These are phyloP conservation scores for Acrocyrtus sp. DNA, from an alignment of 2,888 invertebrate genomes.

Conservation along the genomic window DNA sequence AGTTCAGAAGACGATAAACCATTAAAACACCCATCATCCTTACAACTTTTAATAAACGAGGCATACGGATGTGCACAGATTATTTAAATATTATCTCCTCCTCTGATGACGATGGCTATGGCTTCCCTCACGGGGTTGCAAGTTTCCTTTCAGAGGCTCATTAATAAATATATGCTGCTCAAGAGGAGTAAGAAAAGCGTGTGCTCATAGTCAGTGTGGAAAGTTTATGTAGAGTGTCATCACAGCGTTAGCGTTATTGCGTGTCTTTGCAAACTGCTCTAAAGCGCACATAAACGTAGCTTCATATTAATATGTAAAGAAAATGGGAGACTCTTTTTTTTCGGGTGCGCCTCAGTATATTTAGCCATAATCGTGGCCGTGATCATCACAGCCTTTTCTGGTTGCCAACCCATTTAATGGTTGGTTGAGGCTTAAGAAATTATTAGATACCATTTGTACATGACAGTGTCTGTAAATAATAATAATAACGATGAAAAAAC, in stretches of 20 bases:
- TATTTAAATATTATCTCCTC: slow-evolving; percentile 50
- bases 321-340: no score
- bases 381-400: slow-evolving; percentile 18
- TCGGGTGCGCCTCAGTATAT: no score
- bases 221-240: no score
- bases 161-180: slow-evolving; percentile 44
- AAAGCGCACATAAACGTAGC: no score
- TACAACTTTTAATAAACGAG: slow-evolving; percentile 51
- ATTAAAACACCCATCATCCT: slow-evolving; percentile 46
- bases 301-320: no score
- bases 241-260: no score
- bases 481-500: no score
- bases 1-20: slow-evolving; percentile 46
- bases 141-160: slow-evolving; percentile 46
- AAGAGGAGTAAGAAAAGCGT: no score
- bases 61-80: slow-evolving; percentile 43
- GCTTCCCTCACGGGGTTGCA: slow-evolving; percentile 39
- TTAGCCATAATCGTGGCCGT: no score
- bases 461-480: slow-evolving; percentile 42
- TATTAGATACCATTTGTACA: slow-evolving; percentile 45
- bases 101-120: slow-evolving; percentile 33
- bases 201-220: no score
- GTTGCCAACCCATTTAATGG: slow-evolving; percentile 37
- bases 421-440: slow-evolving; percentile 44
- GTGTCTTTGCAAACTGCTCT: no score